Evolutionary conservation across 2,888 invertebrate genomes (phyloP).

Genomic region (Diachrysia chrysitis): DNA sequence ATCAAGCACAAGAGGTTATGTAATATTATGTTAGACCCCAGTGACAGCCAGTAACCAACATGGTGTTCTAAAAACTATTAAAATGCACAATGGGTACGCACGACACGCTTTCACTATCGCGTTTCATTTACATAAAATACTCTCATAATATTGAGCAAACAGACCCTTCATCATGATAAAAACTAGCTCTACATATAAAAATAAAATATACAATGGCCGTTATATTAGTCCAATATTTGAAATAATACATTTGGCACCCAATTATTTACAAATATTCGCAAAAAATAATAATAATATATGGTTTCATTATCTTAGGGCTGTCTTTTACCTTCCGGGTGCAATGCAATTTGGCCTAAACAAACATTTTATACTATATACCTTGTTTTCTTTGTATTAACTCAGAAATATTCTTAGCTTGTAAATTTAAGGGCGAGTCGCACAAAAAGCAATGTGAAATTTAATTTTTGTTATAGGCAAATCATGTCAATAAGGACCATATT

Average conservation of each 20-base stretch:
- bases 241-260: slow-evolving; percentile 53
- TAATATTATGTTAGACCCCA: too few relatives aligned
- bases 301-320: not conserved
- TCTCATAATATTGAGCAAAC: slow-evolving; percentile 52
- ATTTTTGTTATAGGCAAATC: not conserved
- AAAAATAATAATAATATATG: slow-evolving; percentile 24
- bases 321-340: not conserved
- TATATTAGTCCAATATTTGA: slow-evolving; percentile 29
- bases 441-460: not conserved
- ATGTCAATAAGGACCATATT: slow-evolving; percentile 12
- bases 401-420: not conserved
- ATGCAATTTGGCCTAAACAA: not conserved
- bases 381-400: not conserved
- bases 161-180: slow-evolving; percentile 24
- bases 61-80: not conserved
- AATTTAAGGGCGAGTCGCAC: not conserved
- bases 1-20: too few relatives aligned
- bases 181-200: slow-evolving; percentile 47
- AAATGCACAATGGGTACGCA: slow-evolving; percentile 11
- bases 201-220: slow-evolving; percentile 49
- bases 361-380: not conserved
- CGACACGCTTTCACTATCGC: slow-evolving; percentile 12
- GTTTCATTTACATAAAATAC: slow-evolving; percentile 6
- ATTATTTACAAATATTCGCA: slow-evolving; percentile 44
- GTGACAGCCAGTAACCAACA: not conserved